A percentile compares a stretch with the other conserved stretches of the same genome.
Conservation (phyloP, 37 sponge, comb jelly and placozoan genomes). For the Tethya wilhelma region DNA sequence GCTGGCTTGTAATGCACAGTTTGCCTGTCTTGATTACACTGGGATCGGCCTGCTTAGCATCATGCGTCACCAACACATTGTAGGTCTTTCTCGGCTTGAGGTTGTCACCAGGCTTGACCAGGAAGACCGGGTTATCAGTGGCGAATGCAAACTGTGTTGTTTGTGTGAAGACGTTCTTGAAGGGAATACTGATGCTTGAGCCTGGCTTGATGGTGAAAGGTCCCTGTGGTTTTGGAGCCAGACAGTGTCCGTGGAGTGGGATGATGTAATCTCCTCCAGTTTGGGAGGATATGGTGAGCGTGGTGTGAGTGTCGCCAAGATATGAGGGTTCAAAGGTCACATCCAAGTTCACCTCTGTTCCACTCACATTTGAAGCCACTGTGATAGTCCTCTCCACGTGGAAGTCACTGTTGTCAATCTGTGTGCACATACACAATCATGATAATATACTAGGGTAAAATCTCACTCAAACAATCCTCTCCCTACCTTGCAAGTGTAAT, state of each 20-base stretch:
- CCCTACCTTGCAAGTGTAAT: slow-evolving; percentile 90
- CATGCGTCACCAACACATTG: slow-evolving; percentile 85
- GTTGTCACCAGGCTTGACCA: slow-evolving; percentile 76
- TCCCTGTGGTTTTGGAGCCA: slow-evolving; percentile 94
- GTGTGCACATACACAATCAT: neutral
- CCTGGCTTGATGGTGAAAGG: slow-evolving; percentile 92
- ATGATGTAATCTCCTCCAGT: slow-evolving; percentile 93
- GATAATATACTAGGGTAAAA: neutral
- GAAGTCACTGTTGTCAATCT: slow-evolving; percentile 91
- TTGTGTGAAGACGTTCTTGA: slow-evolving; percentile 91
- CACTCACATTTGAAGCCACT: slow-evolving; percentile 83
- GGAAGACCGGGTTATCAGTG: slow-evolving; percentile 91
- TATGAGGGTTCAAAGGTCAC: slow-evolving; percentile 93
- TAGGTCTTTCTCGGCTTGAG: slow-evolving; percentile 87
- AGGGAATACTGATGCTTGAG: slow-evolving; percentile 82
- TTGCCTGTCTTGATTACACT: slow-evolving; percentile 79
- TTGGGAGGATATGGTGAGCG: slow-evolving; percentile 82
- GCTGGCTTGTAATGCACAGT: slow-evolving; percentile 61
- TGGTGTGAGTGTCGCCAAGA: slow-evolving; percentile 87
- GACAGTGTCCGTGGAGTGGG: slow-evolving; percentile 93
- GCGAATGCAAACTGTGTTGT: slow-evolving; percentile 76
- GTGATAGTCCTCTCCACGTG: slow-evolving; percentile 88
- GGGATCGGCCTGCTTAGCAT: slow-evolving; percentile 72
- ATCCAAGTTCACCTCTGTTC: slow-evolving; percentile 86
- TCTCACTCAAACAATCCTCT: neutral